Percentiles rank a stretch among this genome's conserved stretches.
phyloP scores from a whole-genome alignment of 1,140 invertebrate genomes.

The Conus ventricosus region DNA sequence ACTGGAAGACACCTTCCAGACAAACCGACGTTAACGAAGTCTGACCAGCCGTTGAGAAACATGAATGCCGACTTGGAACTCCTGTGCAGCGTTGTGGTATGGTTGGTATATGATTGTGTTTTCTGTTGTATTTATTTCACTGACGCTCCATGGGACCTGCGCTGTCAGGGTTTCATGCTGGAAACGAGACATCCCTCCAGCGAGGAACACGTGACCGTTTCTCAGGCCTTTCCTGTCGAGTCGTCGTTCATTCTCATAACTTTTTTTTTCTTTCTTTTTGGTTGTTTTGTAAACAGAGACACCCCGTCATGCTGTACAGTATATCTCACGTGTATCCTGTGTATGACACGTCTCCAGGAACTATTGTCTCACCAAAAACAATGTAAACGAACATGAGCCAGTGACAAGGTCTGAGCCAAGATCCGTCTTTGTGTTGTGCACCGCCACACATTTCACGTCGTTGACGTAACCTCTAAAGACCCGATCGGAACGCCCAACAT shows the following conservation, averaged over 20 bases:
- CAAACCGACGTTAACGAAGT: background rate
- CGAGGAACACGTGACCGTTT: background rate
- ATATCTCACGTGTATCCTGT: background rate
- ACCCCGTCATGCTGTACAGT: too few species aligned
- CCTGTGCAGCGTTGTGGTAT: background rate
- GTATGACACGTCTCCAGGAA: background rate
- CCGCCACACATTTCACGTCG: too few species aligned
- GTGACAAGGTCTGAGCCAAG: background rate
- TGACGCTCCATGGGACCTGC: background rate
- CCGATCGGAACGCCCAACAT: too few species aligned
- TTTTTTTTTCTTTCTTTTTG: background rate
- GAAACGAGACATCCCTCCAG: background rate
- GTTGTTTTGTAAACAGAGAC: too few species aligned
- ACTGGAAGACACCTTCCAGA: background rate
- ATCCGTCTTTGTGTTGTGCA: too few species aligned
- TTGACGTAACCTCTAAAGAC: too few species aligned
- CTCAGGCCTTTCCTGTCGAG: background rate
- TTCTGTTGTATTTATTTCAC: background rate
- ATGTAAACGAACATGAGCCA: background rate
- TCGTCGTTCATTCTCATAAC: background rate
- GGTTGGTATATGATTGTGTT: background rate
- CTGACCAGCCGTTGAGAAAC: background rate
- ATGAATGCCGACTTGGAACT: background rate
- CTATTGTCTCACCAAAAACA: background rate
- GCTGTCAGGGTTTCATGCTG: background rate